Percentiles rank a stretch among this genome's conserved stretches.
These are phyloP conservation scores for Neoascia interrupta DNA, from an alignment of 2,888 invertebrate species.

Conservation along the genomic window DNA sequence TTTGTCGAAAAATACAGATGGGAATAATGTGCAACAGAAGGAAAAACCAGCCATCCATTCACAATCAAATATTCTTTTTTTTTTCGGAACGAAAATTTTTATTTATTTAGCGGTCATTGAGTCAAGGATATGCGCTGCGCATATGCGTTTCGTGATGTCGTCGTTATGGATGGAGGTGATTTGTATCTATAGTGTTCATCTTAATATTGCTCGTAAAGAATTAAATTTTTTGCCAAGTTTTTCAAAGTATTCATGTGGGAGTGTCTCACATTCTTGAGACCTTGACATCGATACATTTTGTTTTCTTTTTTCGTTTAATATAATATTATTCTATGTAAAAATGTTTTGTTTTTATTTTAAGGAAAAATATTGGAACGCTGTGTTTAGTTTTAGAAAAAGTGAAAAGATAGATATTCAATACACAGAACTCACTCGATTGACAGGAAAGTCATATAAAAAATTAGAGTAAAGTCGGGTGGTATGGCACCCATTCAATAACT, in stretches of 20 bases:
- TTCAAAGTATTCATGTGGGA: constrained; percentile 20
- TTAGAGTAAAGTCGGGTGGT: no score
- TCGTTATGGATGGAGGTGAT: constrained; percentile 30
- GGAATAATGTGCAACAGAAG: constrained; percentile 45
- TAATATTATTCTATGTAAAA: constrained; percentile 22
- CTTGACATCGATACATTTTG: constrained; percentile 48
- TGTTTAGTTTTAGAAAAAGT: constrained; percentile 15
- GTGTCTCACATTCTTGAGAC: constrained; percentile 16
- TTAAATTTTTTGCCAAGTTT: constrained; percentile 40
- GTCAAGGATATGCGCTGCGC: constrained; percentile 36
- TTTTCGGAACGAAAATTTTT: constrained; percentile 3
- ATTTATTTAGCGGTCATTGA: constrained; percentile 47
- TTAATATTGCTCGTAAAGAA: constrained; percentile 31
- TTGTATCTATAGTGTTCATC: constrained; percentile 37
- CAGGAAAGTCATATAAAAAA: not conserved
- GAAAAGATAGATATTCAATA: not conserved
- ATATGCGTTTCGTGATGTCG: not conserved
- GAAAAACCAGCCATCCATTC: not conserved
- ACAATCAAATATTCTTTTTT: not conserved
- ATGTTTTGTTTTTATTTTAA: constrained; percentile 15
- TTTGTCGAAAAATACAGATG: constrained; percentile 62
- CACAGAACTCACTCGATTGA: constrained; percentile 34
- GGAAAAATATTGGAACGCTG: not conserved
- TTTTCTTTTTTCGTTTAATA: not conserved
- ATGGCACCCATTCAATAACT: no score